Base-by-base conservation (phyloP, 2,888 invertebrate genomes). In the Protophormia terraenovae region DNA sequence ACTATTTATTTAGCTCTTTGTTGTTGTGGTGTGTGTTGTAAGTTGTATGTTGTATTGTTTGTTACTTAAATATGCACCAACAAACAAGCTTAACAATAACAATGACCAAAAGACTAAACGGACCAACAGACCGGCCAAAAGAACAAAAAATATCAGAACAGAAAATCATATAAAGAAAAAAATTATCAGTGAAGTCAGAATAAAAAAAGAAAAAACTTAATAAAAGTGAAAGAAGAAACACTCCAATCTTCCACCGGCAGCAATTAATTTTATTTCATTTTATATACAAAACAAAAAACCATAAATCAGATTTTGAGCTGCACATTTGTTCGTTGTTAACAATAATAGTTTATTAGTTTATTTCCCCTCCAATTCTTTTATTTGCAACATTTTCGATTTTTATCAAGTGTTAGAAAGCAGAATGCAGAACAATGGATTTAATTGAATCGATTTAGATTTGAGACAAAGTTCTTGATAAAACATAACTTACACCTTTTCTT, bases 61-160 rank as follows among this genome's bases (percentile, higher is more conserved):
- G 14, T 32, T 67, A 35, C 50, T 50, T 32, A 29, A 32, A 22
- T 32, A 35, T 45, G 45, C 60, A 41, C 19, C 41, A 72, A 32
- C 35, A 35, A 58, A 50, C 69, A 35, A 71, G 14, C 14, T 35
- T n/a, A 69, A 27, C 41, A 75, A 64, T 14, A 64, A 53, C 27
- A 64, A 32, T 60, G 60, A 47, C 41, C 55, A 27, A 41, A 47
- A 22, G 24, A 60, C 29, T 32, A 47, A 73, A 45, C 47, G 22
- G 47, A 66, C 16, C 19, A 41, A 62, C 38, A 22, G 14, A 62
- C 10, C 5, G 22, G 29, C 1, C n/a, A 7, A 60, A 29, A 2
- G 19, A 12, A 35, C 19, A 22, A 24, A 35, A 1, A 62, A 5
- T 3, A 19, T 16, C 14, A 27, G 19, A 16, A 24, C 1, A 50